Base-by-base conservation (phyloP, 2,797 vertebrate species). In the Enteromius thamalakanensis region DNA sequence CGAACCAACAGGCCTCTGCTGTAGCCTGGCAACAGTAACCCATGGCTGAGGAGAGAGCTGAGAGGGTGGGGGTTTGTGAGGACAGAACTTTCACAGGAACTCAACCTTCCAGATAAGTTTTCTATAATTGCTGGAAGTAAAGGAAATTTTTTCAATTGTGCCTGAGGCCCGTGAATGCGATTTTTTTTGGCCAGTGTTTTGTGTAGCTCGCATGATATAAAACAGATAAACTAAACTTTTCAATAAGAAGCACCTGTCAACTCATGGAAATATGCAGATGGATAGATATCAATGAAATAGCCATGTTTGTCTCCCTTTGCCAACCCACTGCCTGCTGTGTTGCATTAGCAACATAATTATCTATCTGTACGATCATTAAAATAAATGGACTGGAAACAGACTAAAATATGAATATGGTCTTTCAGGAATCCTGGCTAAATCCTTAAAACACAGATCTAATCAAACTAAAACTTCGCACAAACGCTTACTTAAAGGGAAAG, bases 11-110 rank as follows among this genome's bases (percentile, higher is more conserved):
- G 93, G 93, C 94, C 92, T 93, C 86, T 87, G 92, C 91, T 90
- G 95, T 95, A 94, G 91, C 95, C 92, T 94, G 94, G 95, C 94
- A 95, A 95, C 95, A 95, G 94, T 95, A 95, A 95, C 95, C 95
- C 94, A 94, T 92, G 92, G 94, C 92, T 92, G 93, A 91, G 90
- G 90, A 87, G 86, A 85, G 85, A 84, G 87, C 89, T 87, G 89
- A 87, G 82, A 89, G 89, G 90, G 89, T 80, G 83, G 89, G 85
- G 82, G 32, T 93, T 91, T 81, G 76, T 92, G 89, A 94, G 92
- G 93, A 94, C 93, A 94, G 87, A 86, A 89, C 87, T 76, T 91
- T 91, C 85, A 89, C 88, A 91, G 86, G 80, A 91, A 79, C 81
- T 86, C 86, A 89, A 85, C 80, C 70, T 84, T 69, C 79, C 91